Conservation (phyloP, 2,797 vertebrate genomes). For the Poecilia velifera region DNA sequence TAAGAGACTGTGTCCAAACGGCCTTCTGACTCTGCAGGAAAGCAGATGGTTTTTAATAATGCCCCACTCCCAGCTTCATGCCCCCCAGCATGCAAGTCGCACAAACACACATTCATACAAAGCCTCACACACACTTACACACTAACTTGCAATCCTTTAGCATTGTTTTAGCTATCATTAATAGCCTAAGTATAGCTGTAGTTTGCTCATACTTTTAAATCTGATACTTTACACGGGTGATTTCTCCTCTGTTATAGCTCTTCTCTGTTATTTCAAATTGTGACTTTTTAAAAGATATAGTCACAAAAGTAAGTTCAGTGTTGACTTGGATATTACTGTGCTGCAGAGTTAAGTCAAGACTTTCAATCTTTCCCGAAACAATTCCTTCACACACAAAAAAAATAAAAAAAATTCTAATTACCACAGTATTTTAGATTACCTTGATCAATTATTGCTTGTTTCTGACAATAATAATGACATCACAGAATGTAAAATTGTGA, state of each 20-base stretch:
- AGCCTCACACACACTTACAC: background rate
- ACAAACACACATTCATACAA: slow-evolving; percentile 47
- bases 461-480: too few relatives aligned
- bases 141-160: background rate
- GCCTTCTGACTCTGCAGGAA: slow-evolving; percentile 74
- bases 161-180: slow-evolving; percentile 29
- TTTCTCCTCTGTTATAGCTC: background rate
- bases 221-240: background rate
- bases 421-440: too few relatives aligned
- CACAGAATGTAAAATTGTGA: too few relatives aligned
- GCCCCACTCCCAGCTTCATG: slow-evolving; percentile 71
- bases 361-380: too few relatives aligned
- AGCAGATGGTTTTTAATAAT: slow-evolving; percentile 81
- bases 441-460: too few relatives aligned
- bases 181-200: background rate
- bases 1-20: slow-evolving; percentile 72
- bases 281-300: too few relatives aligned
- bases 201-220: background rate
- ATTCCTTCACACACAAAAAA: too few relatives aligned
- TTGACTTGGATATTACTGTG: too few relatives aligned
- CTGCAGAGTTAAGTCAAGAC: too few relatives aligned
- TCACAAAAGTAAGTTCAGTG: background rate
- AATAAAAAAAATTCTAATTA: too few relatives aligned
- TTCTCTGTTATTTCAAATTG: background rate
- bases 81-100: slow-evolving; percentile 63